phyloP scores from a whole-genome alignment of 2,113 vertebrate genomes.

The Dascyllus trimaculatus region DNA sequence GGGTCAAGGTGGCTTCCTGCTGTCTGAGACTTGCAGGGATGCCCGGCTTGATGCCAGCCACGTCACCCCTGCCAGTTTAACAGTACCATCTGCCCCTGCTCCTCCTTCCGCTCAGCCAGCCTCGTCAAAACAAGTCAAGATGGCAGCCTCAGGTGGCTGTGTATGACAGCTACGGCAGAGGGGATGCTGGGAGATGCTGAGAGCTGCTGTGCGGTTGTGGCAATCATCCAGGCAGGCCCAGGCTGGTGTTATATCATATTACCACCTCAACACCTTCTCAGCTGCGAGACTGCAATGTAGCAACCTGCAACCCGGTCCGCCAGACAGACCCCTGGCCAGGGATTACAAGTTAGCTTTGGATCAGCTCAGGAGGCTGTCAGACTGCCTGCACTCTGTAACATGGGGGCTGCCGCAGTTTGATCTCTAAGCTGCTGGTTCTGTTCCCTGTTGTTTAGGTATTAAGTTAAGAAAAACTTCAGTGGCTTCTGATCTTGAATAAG shows the following conservation, averaged over 20 bases:
- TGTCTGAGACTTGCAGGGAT: slow-evolving; percentile 58
- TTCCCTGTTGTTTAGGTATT: neutral
- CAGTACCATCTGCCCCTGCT: slow-evolving; percentile 74
- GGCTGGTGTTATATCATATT: slow-evolving; percentile 47
- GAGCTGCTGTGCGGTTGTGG: slow-evolving; percentile 69
- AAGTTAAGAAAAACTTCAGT: neutral
- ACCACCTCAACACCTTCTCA: slow-evolving; percentile 59
- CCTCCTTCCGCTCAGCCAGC: slow-evolving; percentile 66
- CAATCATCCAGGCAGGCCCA: slow-evolving; percentile 69
- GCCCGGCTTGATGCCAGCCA: slow-evolving; percentile 67
- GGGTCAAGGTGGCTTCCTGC: slow-evolving; percentile 75
- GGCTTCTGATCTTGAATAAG: neutral
- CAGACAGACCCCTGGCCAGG: slow-evolving; percentile 20
- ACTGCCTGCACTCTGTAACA: slow-evolving; percentile 15
- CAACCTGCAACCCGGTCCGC: slow-evolving; percentile 41
- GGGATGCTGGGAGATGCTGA: slow-evolving; percentile 59
- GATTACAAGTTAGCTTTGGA: slow-evolving; percentile 55
- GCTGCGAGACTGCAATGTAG: slow-evolving; percentile 43
- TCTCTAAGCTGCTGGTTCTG: slow-evolving; percentile 22
- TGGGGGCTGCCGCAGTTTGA: slow-evolving; percentile 1
- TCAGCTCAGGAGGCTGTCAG: slow-evolving; percentile 49
- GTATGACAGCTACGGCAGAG: slow-evolving; percentile 69
- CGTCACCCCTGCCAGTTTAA: slow-evolving; percentile 70
- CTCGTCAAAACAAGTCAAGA: slow-evolving; percentile 81
- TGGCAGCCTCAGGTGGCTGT: slow-evolving; percentile 76